Evolutionary conservation across 2,113 vertebrate species (phyloP), one percentile per base, ranked within the genome.

Genomic region (Tinamus guttatus): DNA sequence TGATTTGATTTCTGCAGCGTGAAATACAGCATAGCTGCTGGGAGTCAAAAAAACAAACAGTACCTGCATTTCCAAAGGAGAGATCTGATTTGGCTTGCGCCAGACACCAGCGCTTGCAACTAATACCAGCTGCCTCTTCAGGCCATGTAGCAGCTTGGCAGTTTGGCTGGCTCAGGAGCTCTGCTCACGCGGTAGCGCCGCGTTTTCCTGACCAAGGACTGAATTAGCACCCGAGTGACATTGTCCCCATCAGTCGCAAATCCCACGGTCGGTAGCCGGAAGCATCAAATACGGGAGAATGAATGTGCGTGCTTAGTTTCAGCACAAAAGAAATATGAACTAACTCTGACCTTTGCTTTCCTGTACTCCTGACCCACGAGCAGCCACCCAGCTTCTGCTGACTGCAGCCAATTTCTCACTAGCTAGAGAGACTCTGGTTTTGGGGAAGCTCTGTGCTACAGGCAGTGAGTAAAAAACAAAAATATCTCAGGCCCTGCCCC

Each of bases 41-140:
- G 7, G 28, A 36, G 32, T 38, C 32, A 90, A 89, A 92, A 85
- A 70, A 51, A 76, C 51, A 49, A 78, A 60, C 52, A 73, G 43
- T 82, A 76, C 28, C 90, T n/a, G 74, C 22, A 4, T 93, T 97
- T 97, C 79, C 76, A 82, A 90, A 59, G 70, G 32, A 89, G 40
- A 85, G 65, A 16, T 8, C 32, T 15, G 20, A 87, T 82, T 96
- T 94, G 95, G 76, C 90, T 84, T 38, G 59, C 58, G 85, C 51
- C 56, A 87, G 78, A 74, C 78, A 85, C 25, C 69, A 89, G 45
- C 51, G 69, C 92, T 82, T 82, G 87, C 70, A 87, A 60, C 81
- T 79, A 21, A 30, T 87, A 93, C 87, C 83, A 77, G 67, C 76
- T 75, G 83, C 75, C 54, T 90, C 90, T 59, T 90, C 91, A 71